A percentile compares a stretch with the other conserved stretches of the same genome.
phyloP scores from a whole-genome alignment of 2,888 invertebrate species.

The Arrhopalites spinosus region DNA sequence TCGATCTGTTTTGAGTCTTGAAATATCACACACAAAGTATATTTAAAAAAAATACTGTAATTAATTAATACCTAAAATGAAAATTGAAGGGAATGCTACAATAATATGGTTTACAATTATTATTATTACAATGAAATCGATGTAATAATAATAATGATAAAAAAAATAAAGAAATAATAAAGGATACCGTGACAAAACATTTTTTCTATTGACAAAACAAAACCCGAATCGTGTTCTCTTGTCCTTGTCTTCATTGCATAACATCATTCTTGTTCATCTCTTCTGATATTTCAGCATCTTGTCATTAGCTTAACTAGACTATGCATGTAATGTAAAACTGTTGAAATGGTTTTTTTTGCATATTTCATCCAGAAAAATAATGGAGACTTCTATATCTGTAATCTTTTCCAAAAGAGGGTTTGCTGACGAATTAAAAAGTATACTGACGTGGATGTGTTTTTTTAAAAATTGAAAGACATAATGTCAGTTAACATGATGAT shows the following conservation, averaged over 20 bases:
- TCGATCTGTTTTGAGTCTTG: not conserved
- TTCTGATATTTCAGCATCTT: too few species aligned
- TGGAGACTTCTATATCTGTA: too few species aligned
- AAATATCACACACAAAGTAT: not conserved
- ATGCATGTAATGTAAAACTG: too few species aligned
- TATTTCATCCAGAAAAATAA: too few species aligned
- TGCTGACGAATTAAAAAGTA: too few species aligned
- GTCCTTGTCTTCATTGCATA: not conserved
- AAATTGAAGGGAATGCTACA: not conserved
- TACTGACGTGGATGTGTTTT: too few species aligned
- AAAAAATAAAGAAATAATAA: constrained; percentile 15
- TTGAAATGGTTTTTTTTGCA: too few species aligned
- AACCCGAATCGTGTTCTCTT: not conserved
- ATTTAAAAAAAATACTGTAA: not conserved
- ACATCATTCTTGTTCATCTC: too few species aligned
- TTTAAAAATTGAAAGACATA: too few species aligned
- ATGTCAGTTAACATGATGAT: too few species aligned
- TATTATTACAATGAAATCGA: constrained; percentile 10
- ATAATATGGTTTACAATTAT: not conserved
- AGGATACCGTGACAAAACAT: constrained; percentile 21
- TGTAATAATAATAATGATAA: not conserved
- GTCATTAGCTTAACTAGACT: too few species aligned
- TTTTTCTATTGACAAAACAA: constrained; percentile 17
- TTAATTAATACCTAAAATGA: not conserved
- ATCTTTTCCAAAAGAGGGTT: too few species aligned